Conservation (phyloP, 53 echinoderm and acorn worm genomes). For the Actinopyga echinites region DNA sequence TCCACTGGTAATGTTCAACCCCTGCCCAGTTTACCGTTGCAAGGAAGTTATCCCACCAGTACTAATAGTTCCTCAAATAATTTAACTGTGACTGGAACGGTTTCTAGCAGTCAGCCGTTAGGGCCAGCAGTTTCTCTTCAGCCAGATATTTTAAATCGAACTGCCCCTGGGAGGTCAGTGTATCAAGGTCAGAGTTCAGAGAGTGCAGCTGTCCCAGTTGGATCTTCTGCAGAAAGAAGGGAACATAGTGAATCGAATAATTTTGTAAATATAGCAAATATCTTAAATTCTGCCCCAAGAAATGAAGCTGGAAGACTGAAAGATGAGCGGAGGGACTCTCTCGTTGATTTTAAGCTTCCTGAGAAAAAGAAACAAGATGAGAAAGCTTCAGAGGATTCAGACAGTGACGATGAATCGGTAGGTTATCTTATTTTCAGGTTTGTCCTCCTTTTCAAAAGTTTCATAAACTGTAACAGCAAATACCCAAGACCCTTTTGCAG, state of each 20-base stretch:
- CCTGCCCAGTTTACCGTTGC: no score
- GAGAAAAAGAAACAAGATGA: neutral
- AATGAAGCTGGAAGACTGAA: neutral
- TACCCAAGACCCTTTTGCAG: no score
- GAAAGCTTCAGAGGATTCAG: neutral
- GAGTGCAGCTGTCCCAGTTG: neutral
- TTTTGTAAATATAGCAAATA: neutral
- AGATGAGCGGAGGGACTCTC: neutral
- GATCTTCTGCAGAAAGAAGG: no score
- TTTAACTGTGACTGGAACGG: no score
- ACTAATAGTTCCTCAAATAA: no score
- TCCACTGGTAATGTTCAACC: no score
- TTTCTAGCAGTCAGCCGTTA: no score
- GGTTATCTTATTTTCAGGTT: neutral
- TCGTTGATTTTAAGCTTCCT: conserved; percentile 28
- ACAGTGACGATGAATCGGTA: conserved; percentile 40
- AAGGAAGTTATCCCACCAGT: no score
- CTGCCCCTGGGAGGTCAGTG: neutral
- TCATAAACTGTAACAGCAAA: no score
- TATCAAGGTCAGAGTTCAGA: neutral
- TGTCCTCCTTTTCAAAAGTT: no score
- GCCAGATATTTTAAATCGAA: no score
- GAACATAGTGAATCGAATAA: neutral
- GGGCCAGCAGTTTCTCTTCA: no score
- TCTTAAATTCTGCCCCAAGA: neutral